A percentile compares a stretch with the other conserved stretches of the same genome.
These are phyloP conservation scores for Cheilosia soror DNA, from an alignment of 2,888 invertebrate species.

Conservation along the genomic window DNA sequence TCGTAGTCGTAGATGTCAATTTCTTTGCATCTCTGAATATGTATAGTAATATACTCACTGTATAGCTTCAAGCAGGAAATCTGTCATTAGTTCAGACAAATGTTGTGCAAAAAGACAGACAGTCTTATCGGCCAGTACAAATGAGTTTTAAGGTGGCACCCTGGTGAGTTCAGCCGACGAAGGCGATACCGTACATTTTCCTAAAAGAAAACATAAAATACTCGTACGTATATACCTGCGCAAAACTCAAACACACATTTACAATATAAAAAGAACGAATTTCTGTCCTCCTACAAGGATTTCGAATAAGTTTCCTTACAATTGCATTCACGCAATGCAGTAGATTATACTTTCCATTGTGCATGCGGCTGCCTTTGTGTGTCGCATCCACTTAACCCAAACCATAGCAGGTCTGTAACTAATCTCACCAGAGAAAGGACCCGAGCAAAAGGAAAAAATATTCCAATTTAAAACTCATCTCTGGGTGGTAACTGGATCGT, in stretches of 20 bases:
- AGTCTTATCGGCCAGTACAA: slow-evolving; percentile 4
- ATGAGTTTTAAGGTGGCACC: slow-evolving; percentile 12
- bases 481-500: slow-evolving; percentile 69
- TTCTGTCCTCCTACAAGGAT: slow-evolving; percentile 66
- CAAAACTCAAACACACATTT: slow-evolving; percentile 13
- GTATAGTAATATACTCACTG: too few species aligned
- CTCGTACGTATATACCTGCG: slow-evolving; percentile 33
- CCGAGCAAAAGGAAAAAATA: slow-evolving; percentile 14
- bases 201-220: background rate
- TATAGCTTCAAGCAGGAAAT: slow-evolving; percentile 7
- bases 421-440: slow-evolving; percentile 33
- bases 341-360: slow-evolving; percentile 56
- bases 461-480: slow-evolving; percentile 63
- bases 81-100: slow-evolving; percentile 16
- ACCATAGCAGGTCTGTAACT: slow-evolving; percentile 67
- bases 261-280: background rate
- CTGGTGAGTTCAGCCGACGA: background rate
- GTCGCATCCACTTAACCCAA: slow-evolving; percentile 42
- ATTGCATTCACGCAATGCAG: slow-evolving; percentile 55
- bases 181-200: background rate
- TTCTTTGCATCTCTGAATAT: background rate
- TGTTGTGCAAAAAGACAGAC: slow-evolving; percentile 18
- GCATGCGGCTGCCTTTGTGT: slow-evolving; percentile 60
- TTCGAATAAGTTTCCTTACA: slow-evolving; percentile 6
- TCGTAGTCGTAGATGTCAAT: background rate